Base-by-base conservation (phyloP, 2,113 vertebrate species). In the Rhodinocichla rosea region DNA sequence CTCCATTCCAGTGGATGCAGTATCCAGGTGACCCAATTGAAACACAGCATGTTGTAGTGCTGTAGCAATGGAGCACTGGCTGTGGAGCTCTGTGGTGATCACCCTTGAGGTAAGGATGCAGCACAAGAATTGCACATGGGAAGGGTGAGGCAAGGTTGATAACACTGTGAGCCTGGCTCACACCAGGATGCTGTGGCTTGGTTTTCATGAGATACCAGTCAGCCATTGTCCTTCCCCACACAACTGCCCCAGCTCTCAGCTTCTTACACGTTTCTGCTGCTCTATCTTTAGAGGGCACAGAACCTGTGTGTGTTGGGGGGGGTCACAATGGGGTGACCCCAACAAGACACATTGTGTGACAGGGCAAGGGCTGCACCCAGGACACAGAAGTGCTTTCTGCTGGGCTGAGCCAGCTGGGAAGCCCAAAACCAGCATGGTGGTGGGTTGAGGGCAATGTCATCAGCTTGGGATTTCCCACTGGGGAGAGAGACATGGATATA, bases 231-330 rank as follows among this genome's bases (percentile, higher is more conserved):
- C 65, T 84, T 64, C 53, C 8, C 20, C 39, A n/a, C 3, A 6
- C 28, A 40, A 18, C 69, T 44, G 74, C 65, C 49, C 45, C 52
- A 40, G 19, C 30, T 79, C 49, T 42, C 42, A 64, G 42, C 39
- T 40, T 73, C 37, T 92, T 18, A 33, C 5, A 10, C 0, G 0
- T 65, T 89, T 49, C 63, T 0, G 2, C 70, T 87, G 62, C 1
- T 3, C 5, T 40, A 14, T 55, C 33, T 73, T 76, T 20, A 78
- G 60, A 75, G 52, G 67, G 57, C 33, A 70, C 19, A 37, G 65
- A 83, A 42, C 10, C 50, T 5, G 0, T 0, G 2, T 69, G 37
- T 1, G 1, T 35, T 56, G 42, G 77, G 28, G 32, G 2, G 14
- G 13, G 5, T 47, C 3, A 0, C 60, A n/a, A 28, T 10, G 59